These are phyloP conservation scores for Macquaria ambigua DNA, from an alignment of 2,113 vertebrate species.

Conservation along the genomic window DNA sequence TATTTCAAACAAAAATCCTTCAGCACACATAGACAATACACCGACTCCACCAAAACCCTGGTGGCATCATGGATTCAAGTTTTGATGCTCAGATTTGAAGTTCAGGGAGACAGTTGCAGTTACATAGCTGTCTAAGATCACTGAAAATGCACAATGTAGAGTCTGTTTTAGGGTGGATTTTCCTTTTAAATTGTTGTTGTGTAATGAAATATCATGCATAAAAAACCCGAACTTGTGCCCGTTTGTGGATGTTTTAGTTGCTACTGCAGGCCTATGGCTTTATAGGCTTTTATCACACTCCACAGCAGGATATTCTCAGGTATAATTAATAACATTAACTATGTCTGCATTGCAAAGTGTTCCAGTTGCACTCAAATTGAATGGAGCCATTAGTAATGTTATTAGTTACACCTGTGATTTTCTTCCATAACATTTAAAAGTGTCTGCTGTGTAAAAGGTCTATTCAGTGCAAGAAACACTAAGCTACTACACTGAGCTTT, in stretches of 20 bases:
- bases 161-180: not conserved
- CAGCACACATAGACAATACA: not conserved
- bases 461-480: not conserved
- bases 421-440: not conserved
- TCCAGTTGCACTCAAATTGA: too few species aligned
- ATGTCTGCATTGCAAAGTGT: not conserved
- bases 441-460: not conserved
- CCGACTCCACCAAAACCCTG: not conserved
- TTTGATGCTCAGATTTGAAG: not conserved
- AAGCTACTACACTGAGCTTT: not conserved
- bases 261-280: not conserved
- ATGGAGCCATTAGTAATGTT: not conserved
- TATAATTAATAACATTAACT: not conserved
- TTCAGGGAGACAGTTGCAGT: not conserved
- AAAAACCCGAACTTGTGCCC: not conserved
- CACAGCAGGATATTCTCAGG: not conserved
- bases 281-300: not conserved
- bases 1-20: not conserved
- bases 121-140: not conserved
- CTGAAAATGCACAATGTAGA: not conserved
- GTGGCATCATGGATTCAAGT: not conserved
- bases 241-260: not conserved
- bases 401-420: not conserved
- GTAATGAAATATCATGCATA: not conserved
- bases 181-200: not conserved